phyloP scores from a whole-genome alignment of 2,797 vertebrate species.

The Limosa lapponica region DNA sequence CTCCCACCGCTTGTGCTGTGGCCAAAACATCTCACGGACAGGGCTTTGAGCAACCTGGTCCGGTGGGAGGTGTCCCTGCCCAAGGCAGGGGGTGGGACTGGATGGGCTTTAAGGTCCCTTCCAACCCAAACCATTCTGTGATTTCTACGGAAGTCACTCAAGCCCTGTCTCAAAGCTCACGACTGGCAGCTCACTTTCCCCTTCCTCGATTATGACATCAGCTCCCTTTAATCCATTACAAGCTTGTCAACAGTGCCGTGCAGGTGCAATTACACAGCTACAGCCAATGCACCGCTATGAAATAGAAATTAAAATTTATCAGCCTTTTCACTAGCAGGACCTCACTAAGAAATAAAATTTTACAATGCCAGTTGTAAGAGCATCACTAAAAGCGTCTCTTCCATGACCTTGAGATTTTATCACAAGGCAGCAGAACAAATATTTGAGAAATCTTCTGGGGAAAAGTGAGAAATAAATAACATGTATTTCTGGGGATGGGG shows the following conservation, averaged over 20 bases:
- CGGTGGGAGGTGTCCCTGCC: no score
- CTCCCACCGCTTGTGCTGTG: neutral
- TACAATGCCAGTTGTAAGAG: slow-evolving; percentile 20
- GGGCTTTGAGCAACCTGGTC: no score
- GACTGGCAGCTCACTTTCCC: neutral
- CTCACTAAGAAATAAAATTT: slow-evolving; percentile 52
- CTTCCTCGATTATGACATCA: neutral
- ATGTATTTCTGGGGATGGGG: neutral
- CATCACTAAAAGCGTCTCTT: slow-evolving; percentile 29
- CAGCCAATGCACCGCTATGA: neutral
- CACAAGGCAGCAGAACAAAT: slow-evolving; percentile 8
- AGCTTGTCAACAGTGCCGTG: neutral
- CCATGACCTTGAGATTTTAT: slow-evolving; percentile 59
- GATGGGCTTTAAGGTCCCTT: no score
- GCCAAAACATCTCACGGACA: neutral
- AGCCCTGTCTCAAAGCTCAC: neutral
- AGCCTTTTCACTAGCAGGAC: neutral
- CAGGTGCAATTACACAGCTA: neutral
- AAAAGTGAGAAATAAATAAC: slow-evolving; percentile 55
- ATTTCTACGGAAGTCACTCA: neutral
- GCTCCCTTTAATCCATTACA: neutral
- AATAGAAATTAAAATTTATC: slow-evolving; percentile 60
- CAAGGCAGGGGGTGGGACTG: no score
- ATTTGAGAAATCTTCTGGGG: neutral
- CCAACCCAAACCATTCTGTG: no score